Evolutionary conservation across 2,888 invertebrate genomes (phyloP).

Genomic region (Cataglyphis albicans): DNA sequence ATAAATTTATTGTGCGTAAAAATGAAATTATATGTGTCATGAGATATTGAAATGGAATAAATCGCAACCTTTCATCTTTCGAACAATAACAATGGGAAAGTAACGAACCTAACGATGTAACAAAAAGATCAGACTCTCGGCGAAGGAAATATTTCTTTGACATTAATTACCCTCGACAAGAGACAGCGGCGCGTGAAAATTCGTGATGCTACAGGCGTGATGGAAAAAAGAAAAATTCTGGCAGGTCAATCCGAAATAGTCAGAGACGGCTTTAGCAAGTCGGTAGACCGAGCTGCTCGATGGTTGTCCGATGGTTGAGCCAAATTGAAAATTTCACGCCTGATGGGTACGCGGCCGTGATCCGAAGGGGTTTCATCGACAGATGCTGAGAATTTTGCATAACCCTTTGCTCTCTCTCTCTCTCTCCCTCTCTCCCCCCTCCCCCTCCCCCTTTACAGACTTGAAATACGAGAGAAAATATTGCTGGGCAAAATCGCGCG

Average conservation of each 20-base stretch:
- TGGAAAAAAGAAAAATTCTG: slow-evolving; percentile 64
- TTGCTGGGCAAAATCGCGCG: slow-evolving; percentile 47
- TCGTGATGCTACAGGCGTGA: slow-evolving; percentile 31
- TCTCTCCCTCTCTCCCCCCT: slow-evolving; percentile 29
- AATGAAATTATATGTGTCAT: neutral
- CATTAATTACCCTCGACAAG: slow-evolving; percentile 28
- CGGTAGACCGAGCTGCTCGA: slow-evolving; percentile 48
- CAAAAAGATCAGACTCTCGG: neutral
- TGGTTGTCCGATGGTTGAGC: slow-evolving; percentile 62
- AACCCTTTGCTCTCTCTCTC: slow-evolving; percentile 61
- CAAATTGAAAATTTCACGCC: slow-evolving; percentile 78
- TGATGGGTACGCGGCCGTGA: slow-evolving; percentile 65
- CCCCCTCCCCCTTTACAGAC: slow-evolving; percentile 4
- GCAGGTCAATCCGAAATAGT: slow-evolving; percentile 55
- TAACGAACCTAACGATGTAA: neutral
- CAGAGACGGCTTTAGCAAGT: slow-evolving; percentile 44
- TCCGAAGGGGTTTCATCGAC: slow-evolving; percentile 71
- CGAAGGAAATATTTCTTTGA: neutral
- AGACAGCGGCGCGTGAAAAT: slow-evolving; percentile 15
- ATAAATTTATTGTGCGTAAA: neutral
- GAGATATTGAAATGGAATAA: neutral
- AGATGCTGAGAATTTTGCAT: slow-evolving; percentile 76
- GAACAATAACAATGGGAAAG: neutral
- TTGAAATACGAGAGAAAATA: slow-evolving; percentile 64
- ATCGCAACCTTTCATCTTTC: neutral